Conservation (phyloP, 1,140 invertebrate genomes). For the Drosophila arizonae region DNA sequence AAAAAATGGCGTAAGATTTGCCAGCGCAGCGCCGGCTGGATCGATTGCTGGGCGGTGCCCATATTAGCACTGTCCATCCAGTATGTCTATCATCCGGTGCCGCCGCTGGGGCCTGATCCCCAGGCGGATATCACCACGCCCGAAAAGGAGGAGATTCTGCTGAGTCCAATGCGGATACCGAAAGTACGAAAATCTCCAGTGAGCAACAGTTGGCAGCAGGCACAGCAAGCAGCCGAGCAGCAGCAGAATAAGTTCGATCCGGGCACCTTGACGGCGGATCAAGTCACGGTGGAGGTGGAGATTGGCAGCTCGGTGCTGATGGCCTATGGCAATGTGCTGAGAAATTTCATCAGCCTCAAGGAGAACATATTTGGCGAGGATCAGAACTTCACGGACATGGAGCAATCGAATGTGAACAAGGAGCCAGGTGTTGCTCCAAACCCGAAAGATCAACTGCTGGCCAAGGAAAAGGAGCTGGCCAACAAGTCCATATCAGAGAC, state of each 20-base stretch:
- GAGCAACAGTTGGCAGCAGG: constrained; percentile 86
- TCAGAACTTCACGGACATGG: constrained; percentile 96
- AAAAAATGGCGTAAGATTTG: constrained; percentile 95
- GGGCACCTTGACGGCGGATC: constrained; percentile 91
- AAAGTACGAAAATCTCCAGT: constrained; percentile 88
- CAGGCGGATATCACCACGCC: constrained; percentile 96
- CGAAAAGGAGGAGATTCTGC: constrained; percentile 95
- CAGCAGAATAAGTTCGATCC: constrained; percentile 92
- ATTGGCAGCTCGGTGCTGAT: constrained; percentile 95
- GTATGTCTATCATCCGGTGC: constrained; percentile 96
- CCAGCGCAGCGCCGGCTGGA: constrained; percentile 90
- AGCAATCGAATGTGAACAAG: constrained; percentile 84
- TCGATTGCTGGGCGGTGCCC: constrained; percentile 97
- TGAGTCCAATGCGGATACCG: constrained; percentile 95
- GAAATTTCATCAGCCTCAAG: constrained; percentile 94
- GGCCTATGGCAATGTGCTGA: constrained; percentile 94
- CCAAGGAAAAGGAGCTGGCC: constrained; percentile 80
- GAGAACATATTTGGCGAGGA: constrained; percentile 98
- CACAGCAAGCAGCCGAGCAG: constrained; percentile 82
- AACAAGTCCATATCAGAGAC: constrained; percentile 85
- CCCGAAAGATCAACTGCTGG: constrained; percentile 75
- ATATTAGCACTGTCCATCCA: constrained; percentile 95
- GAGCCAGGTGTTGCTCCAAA: constrained; percentile 59
- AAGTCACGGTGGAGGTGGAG: constrained; percentile 94
- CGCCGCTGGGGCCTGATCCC: constrained; percentile 91